Percentiles rank a stretch among this genome's conserved stretches.
Evolutionary conservation across 2,797 vertebrate genomes (phyloP).

Genomic region (Pangasius larnaudii): DNA sequence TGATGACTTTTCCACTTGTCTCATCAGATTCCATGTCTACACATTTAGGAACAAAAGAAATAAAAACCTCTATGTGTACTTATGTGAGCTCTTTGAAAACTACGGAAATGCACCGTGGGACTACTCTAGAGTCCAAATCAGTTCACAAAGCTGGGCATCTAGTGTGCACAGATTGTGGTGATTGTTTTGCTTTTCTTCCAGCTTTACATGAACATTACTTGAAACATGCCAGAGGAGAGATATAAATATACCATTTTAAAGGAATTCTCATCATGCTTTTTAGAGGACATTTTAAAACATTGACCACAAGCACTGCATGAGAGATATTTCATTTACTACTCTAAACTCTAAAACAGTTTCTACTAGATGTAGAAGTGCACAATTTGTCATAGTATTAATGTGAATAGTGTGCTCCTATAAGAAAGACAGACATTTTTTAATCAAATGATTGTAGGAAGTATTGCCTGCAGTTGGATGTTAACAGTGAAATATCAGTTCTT

Average conservation of each 20-base stretch:
- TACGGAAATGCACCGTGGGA: neutral
- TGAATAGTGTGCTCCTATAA: neutral
- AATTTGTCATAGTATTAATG: conserved; percentile 13
- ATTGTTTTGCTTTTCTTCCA: conserved; percentile 65
- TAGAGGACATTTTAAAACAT: neutral
- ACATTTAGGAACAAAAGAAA: neutral
- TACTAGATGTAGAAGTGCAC: conserved; percentile 13
- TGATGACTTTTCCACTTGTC: neutral
- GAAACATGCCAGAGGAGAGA: conserved; percentile 77
- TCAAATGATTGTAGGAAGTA: conserved; percentile 5
- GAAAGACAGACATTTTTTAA: neutral
- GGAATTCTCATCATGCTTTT: neutral
- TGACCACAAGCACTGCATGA: neutral
- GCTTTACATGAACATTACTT: conserved; percentile 80
- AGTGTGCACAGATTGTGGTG: conserved; percentile 73
- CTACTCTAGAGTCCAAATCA: conserved; percentile 3
- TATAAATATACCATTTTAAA: conserved; percentile 56
- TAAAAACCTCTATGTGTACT: conserved; percentile 7
- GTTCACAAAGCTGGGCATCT: conserved; percentile 55
- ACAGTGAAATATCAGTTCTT: neutral
- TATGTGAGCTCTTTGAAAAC: conserved; percentile 16
- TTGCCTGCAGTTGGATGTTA: conserved; percentile 5
- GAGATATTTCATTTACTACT: conserved; percentile 1
- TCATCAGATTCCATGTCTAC: neutral
- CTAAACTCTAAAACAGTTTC: conserved; percentile 9